These are phyloP conservation scores for Eucera pruinosa DNA, from an alignment of 2,888 invertebrate genomes.

Conservation along the genomic window DNA sequence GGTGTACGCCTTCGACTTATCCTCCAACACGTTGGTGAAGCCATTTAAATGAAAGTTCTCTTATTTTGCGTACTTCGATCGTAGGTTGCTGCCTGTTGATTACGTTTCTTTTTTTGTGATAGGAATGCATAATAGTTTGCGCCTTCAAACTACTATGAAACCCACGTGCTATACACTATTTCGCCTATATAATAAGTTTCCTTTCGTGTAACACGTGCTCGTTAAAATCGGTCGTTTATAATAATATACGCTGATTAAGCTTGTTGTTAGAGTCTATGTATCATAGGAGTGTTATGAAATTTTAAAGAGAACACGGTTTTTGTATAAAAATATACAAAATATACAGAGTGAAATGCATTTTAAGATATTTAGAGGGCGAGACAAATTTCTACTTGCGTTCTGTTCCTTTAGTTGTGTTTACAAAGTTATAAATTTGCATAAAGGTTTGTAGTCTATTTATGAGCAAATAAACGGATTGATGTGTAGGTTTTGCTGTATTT, in stretches of 20 bases:
- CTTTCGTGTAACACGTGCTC: constrained; percentile 16
- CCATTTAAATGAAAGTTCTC: constrained; percentile 25
- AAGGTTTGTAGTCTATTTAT: too few relatives aligned
- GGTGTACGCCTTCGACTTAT: not conserved
- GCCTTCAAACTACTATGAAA: not conserved
- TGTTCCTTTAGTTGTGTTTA: too few relatives aligned
- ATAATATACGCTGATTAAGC: constrained; percentile 35
- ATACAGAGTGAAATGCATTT: too few relatives aligned
- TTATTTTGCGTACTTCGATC: not conserved
- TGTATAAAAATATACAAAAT: too few relatives aligned
- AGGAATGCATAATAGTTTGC: constrained; percentile 44
- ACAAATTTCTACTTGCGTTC: too few relatives aligned
- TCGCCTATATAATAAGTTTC: constrained; percentile 33
- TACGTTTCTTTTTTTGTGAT: constrained; percentile 33
- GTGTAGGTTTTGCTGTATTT: too few relatives aligned
- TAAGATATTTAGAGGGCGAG: too few relatives aligned
- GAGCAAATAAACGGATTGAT: too few relatives aligned
- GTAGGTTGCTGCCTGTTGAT: constrained; percentile 21
- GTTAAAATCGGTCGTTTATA: constrained; percentile 46
- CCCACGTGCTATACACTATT: constrained; percentile 3
- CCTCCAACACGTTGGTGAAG: not conserved
- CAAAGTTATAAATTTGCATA: too few relatives aligned
- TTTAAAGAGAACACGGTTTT: constrained; percentile 16
- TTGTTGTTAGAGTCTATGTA: constrained; percentile 38
- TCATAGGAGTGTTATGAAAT: constrained; percentile 33